These are phyloP conservation scores for Stichopus horrens DNA, from an alignment of 53 echinoderm and acorn worm genomes.

Conservation along the genomic window DNA sequence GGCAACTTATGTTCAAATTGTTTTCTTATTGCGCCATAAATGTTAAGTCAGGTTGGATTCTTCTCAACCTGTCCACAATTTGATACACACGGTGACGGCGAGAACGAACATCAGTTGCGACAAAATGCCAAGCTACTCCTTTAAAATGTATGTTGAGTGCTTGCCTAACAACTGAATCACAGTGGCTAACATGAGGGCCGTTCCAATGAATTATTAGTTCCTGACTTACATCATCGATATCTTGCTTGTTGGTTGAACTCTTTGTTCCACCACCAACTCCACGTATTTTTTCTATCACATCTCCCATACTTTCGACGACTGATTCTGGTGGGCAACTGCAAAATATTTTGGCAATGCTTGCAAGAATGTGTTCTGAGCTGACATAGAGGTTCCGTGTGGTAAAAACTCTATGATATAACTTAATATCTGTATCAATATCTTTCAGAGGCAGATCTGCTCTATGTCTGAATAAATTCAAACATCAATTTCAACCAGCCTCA, in stretches of 20 bases:
- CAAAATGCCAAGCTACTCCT: slow-evolving; percentile 29
- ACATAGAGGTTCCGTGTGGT: not conserved
- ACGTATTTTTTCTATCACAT: slow-evolving; percentile 5
- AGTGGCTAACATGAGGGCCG: slow-evolving; percentile 30
- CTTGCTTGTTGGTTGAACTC: slow-evolving; percentile 14
- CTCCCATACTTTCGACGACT: slow-evolving; percentile 35
- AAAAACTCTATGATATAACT: not conserved
- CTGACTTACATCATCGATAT: slow-evolving; percentile 25
- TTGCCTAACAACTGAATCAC: not conserved
- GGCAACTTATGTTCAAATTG: slow-evolving; percentile 2
- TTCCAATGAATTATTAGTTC: slow-evolving; percentile 46
- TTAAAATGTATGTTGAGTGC: slow-evolving; percentile 14
- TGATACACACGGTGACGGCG: not conserved
- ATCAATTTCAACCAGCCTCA: slow-evolving; percentile 46
- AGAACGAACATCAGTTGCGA: not conserved
- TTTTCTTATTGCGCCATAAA: not conserved
- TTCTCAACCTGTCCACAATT: slow-evolving; percentile 24
- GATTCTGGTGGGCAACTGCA: slow-evolving; percentile 27
- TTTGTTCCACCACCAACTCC: slow-evolving; percentile 33
- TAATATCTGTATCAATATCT: slow-evolving; percentile 6
- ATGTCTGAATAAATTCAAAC: slow-evolving; percentile 24
- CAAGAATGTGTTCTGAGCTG: slow-evolving; percentile 6
- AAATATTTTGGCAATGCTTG: slow-evolving; percentile 3
- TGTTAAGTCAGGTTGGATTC: slow-evolving; percentile 3
- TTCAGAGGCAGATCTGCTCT: not conserved